These are phyloP conservation scores for Cancer borealis DNA, from an alignment of 2,888 invertebrate species.

Conservation along the genomic window DNA sequence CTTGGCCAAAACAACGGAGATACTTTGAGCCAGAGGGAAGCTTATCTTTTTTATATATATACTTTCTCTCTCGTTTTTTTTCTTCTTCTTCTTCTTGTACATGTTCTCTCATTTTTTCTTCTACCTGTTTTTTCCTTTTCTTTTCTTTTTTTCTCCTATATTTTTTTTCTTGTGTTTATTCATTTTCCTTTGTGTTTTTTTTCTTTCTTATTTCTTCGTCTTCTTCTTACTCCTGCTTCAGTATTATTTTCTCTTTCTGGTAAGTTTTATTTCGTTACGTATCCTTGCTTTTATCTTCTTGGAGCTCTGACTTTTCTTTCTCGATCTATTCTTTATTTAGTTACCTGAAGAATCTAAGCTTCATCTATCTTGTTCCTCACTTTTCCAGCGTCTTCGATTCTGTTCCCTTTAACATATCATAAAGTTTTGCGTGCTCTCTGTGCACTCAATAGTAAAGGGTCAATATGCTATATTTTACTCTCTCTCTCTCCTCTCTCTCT, in stretches of 20 bases:
- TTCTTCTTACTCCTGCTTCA: neutral
- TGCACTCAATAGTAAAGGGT: no score
- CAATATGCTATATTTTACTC: no score
- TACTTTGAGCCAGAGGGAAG: neutral
- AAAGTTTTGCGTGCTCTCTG: neutral
- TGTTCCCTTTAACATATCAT: neutral
- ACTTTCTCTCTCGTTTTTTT: neutral
- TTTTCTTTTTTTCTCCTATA: neutral
- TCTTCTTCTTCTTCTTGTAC: no score
- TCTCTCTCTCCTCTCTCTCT: no score
- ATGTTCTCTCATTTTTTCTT: neutral
- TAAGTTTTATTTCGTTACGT: neutral
- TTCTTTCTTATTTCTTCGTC: neutral
- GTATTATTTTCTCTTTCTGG: neutral
- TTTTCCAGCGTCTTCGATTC: neutral
- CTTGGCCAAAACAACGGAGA: constrained; percentile 14
- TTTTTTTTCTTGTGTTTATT: no score
- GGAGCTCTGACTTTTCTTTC: neutral
- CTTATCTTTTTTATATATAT: neutral
- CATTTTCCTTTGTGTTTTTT: neutral
- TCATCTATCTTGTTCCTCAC: no score
- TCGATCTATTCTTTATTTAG: neutral
- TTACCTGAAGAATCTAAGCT: neutral
- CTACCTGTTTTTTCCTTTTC: neutral
- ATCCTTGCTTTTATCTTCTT: neutral